phyloP scores from a whole-genome alignment of 2,113 vertebrate genomes.

The Serilophus lunatus region DNA sequence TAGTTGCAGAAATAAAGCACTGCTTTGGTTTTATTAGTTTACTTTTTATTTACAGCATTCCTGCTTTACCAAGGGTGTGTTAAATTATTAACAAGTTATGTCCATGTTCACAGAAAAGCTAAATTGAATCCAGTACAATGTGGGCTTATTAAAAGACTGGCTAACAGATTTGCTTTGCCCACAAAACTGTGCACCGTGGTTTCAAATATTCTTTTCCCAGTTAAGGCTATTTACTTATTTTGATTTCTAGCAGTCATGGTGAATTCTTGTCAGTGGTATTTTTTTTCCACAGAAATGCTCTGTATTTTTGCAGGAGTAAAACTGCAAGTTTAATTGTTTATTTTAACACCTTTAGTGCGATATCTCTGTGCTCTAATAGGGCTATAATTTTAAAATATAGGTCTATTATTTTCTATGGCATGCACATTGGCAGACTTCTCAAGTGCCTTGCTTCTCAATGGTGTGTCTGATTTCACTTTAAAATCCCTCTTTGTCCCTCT shows the following conservation, averaged over 20 bases:
- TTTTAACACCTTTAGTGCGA: slow-evolving; percentile 50
- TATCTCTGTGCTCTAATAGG: not conserved
- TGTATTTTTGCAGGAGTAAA: slow-evolving; percentile 45
- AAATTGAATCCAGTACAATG: slow-evolving; percentile 26
- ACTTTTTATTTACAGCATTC: slow-evolving; percentile 17
- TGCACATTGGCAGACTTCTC: not conserved
- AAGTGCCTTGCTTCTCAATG: slow-evolving; percentile 12
- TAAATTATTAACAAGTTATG: slow-evolving; percentile 60
- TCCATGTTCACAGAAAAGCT: slow-evolving; percentile 35
- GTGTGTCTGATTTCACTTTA: slow-evolving; percentile 43
- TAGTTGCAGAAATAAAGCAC: not conserved
- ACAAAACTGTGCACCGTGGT: slow-evolving; percentile 19
- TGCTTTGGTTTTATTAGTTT: slow-evolving; percentile 30
- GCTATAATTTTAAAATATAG: slow-evolving; percentile 27
- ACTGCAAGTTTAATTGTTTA: slow-evolving; percentile 47
- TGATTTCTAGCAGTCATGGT: slow-evolving; percentile 22
- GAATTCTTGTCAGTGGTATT: slow-evolving; percentile 4
- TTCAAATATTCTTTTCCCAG: slow-evolving; percentile 50
- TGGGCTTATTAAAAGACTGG: slow-evolving; percentile 46
- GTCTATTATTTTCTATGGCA: slow-evolving; percentile 32
- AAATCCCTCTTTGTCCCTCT: slow-evolving; percentile 19
- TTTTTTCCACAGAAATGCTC: slow-evolving; percentile 30
- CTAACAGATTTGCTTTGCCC: slow-evolving; percentile 22
- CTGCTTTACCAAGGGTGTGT: slow-evolving; percentile 20
- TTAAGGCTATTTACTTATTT: slow-evolving; percentile 60